Percentiles rank a stretch among this genome's conserved stretches.
phyloP scores from a whole-genome alignment of 2,888 invertebrate species.

The Drosophila incognita region DNA sequence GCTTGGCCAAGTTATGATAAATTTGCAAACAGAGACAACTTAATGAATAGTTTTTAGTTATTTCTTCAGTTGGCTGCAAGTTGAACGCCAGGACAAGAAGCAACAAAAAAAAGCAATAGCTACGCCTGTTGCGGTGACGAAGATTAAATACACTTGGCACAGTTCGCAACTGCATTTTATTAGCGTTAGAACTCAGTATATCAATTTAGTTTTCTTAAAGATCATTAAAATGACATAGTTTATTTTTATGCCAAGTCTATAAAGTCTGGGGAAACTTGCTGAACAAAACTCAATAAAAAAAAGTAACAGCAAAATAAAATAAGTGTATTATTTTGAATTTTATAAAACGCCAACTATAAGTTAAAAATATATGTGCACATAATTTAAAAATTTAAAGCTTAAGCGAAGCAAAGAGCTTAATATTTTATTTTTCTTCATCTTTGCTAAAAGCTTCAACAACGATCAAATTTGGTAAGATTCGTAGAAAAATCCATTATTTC shows the following conservation, averaged over 20 bases:
- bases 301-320: not conserved
- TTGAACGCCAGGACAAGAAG: constrained; percentile 29
- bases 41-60: constrained; percentile 72
- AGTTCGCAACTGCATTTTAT: not conserved
- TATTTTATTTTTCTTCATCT: not conserved
- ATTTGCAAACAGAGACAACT: constrained; percentile 73
- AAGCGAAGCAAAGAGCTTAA: not conserved
- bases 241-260: too few species aligned
- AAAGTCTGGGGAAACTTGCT: not conserved
- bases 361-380: not conserved
- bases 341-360: not conserved
- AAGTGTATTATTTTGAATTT: not conserved
- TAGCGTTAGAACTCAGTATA: not conserved
- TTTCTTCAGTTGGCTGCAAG: constrained; percentile 47
- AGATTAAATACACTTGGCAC: constrained; percentile 11
- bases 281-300: not conserved
- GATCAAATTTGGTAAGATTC: not conserved
- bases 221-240: not conserved
- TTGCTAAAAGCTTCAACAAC: not conserved
- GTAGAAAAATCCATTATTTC: not conserved
- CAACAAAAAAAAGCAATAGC: constrained; percentile 1
- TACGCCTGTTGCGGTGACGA: not conserved
- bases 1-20: constrained; percentile 69
- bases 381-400: not conserved
- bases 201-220: not conserved